These are phyloP conservation scores for Danio jaintianensis DNA, from an alignment of 2,797 vertebrate genomes.

Conservation along the genomic window DNA sequence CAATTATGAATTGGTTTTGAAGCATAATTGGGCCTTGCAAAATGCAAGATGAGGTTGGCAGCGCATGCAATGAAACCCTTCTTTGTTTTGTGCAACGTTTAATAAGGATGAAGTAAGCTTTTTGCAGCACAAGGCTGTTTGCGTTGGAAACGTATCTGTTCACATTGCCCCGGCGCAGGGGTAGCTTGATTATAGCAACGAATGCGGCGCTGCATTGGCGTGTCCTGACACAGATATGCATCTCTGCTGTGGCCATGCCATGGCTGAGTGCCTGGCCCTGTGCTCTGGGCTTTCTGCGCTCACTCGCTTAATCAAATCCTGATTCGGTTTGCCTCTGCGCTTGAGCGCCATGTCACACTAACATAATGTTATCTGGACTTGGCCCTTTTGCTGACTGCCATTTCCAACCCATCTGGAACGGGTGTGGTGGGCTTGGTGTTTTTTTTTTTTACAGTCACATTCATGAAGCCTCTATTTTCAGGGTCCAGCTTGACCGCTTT, in stretches of 20 bases:
- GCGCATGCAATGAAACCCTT: slow-evolving; percentile 34
- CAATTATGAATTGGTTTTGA: slow-evolving; percentile 34
- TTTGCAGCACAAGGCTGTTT: slow-evolving; percentile 42
- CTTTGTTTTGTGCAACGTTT: slow-evolving; percentile 42
- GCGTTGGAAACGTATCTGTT: slow-evolving; percentile 50
- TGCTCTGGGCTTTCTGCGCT: slow-evolving; percentile 42
- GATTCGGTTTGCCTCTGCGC: slow-evolving; percentile 42
- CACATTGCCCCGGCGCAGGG: slow-evolving; percentile 36
- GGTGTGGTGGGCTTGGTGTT: slow-evolving; percentile 15
- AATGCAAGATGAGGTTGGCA: slow-evolving; percentile 43
- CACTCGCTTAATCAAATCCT: slow-evolving; percentile 50
- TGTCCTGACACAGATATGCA: slow-evolving; percentile 55
- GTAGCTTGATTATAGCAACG: slow-evolving; percentile 39
- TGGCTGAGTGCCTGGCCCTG: slow-evolving; percentile 49
- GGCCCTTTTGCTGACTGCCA: slow-evolving; percentile 33
- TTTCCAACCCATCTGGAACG: slow-evolving; percentile 46
- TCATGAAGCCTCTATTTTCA: slow-evolving; percentile 36
- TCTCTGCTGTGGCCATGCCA: slow-evolving; percentile 48
- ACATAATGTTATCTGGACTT: slow-evolving; percentile 44
- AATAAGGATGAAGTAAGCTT: slow-evolving; percentile 42
- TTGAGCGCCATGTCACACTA: slow-evolving; percentile 55
- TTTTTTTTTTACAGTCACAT: slow-evolving; percentile 32
- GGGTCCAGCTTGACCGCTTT: slow-evolving; percentile 1
- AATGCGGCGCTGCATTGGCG: slow-evolving; percentile 23
- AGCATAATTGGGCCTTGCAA: slow-evolving; percentile 37